Base-by-base conservation (phyloP, 2,797 vertebrate genomes). In the Sphenopsis melanotis region DNA sequence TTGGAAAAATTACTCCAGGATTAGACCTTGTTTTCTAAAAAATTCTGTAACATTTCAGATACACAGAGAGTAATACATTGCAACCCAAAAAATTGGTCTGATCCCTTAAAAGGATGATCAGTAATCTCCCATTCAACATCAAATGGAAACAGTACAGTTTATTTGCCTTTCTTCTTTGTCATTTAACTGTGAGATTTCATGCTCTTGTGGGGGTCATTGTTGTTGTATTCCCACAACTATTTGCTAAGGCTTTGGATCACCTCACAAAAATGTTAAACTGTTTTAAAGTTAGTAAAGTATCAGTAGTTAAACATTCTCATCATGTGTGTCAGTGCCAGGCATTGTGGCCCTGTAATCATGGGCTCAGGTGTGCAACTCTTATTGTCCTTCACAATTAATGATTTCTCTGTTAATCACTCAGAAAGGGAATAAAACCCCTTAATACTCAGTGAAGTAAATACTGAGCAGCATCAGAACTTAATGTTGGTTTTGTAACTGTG, bases 151-250 rank as follows among this genome's bases (percentile, higher is more conserved):
- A 30, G 15, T 83, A 5, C 3, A 18, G 12, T 57, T 87, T 16
- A 36, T 42, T 89, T 77, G 5, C 29, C 9, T 9, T 83, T 84
- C 6, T 78, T 84, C 44, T 61, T 66, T n/a, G 15, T 61, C 9
- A 29, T 56, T 77, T 70, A 49, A 32, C 15, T 57, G 15, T 56
- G 14, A 10, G 14, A 11, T 76, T 55, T 41, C 21, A 10, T 50
- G 49, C 16, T 44, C 4, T 27, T 42, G 7, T 0, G 0, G 11
- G 6, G 0, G 0, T 24, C 5, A 1, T 37, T 39, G 5, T 34
- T 39, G 5, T 52, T 60, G 7, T 41, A 34, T 77, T 84, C 19
- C n/a, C 23, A 30, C 37, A 79, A 37, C 6, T 36, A 29, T 46
- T 50, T 63, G 27, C 22, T 32, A 29, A 83, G 9, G 29, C 15